Conservation (phyloP, 2,797 vertebrate genomes). For the Delichon dasypus region DNA sequence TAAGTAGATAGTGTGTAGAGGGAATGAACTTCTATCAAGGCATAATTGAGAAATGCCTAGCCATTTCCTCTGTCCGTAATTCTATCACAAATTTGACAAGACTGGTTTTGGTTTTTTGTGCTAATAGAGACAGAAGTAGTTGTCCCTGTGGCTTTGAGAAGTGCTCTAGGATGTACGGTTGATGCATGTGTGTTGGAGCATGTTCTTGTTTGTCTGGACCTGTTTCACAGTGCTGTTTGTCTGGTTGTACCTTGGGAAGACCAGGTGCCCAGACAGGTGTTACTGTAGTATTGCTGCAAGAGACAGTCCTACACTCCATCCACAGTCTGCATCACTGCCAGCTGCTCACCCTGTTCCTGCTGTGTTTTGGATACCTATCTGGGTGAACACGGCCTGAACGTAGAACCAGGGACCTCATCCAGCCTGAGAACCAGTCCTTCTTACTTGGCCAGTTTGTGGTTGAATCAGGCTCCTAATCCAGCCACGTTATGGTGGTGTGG, state of each 20-base stretch:
- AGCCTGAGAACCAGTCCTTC: neutral
- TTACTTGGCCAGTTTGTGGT: neutral
- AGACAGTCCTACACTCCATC: neutral
- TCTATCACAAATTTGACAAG: conserved; percentile 18
- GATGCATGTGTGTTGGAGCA: neutral
- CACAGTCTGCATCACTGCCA: neutral
- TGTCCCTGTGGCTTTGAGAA: neutral
- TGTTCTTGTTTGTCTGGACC: neutral
- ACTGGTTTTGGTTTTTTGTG: neutral
- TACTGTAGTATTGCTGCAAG: neutral
- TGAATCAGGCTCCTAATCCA: neutral
- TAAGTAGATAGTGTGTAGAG: neutral
- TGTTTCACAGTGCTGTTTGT: neutral
- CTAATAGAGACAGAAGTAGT: neutral
- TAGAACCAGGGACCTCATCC: neutral
- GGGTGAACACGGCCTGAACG: neutral
- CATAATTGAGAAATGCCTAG: conserved; percentile 22
- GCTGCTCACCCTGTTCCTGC: neutral
- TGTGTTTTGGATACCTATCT: neutral
- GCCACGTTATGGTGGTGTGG: accelerated
- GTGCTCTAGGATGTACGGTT: neutral
- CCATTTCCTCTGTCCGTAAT: conserved; percentile 19
- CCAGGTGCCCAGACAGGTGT: neutral
- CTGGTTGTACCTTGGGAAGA: neutral
- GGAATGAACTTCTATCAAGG: neutral